Evolutionary conservation across 2,797 vertebrate genomes (phyloP).

Genomic region (Darevskia nairensis): DNA sequence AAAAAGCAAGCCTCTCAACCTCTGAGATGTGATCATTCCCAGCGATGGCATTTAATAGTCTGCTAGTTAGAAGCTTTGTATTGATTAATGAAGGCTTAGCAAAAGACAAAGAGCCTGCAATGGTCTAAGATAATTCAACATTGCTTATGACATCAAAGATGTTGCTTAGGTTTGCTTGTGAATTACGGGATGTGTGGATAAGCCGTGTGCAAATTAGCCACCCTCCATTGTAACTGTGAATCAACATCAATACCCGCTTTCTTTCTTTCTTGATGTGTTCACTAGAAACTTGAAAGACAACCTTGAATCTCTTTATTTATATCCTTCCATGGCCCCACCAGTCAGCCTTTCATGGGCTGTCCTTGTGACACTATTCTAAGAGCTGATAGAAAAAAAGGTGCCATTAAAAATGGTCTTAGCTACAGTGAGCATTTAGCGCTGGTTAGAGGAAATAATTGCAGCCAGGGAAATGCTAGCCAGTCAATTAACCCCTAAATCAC

Average conservation of each 20-base stretch:
- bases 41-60: not conserved
- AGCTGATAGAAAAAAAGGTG: conserved; percentile 36
- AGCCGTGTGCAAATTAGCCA: not conserved
- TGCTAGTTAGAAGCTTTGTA: not conserved
- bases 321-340: not conserved
- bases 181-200: not conserved
- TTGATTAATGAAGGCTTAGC: not conserved
- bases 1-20: not conserved
- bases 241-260: not conserved
- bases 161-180: not conserved
- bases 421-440: conserved; percentile 42
- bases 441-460: conserved; percentile 68
- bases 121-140: not conserved
- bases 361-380: conserved; percentile 50
- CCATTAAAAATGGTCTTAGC: conserved; percentile 43
- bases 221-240: not conserved
- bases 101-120: not conserved
- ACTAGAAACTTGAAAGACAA: conserved; percentile 14
- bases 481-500: conserved; percentile 69
- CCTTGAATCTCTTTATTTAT: not conserved
- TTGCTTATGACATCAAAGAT: not conserved
- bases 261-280: not conserved
- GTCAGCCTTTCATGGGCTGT: conserved; percentile 8
- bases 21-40: not conserved
- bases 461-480: conserved; percentile 63